Percentiles rank a stretch among this genome's conserved stretches.
Evolutionary conservation across 2,888 invertebrate species (phyloP).

Genomic region (Patella pellucida): DNA sequence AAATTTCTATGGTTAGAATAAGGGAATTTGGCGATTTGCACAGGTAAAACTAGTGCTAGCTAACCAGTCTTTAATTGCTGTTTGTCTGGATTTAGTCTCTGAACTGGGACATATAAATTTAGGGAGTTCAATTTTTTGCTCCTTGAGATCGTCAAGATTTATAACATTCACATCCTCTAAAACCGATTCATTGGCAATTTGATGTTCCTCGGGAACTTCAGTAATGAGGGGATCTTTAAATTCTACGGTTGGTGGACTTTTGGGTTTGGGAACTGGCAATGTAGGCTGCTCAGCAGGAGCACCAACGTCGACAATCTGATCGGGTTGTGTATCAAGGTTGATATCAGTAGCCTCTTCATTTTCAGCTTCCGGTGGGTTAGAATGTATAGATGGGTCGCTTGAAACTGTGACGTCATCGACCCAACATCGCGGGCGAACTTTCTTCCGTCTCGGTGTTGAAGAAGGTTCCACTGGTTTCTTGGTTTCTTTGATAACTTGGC

Average conservation of each 20-base stretch:
- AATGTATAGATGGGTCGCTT: conserved; percentile 39
- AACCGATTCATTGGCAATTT: not conserved
- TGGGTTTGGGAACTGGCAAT: conserved; percentile 9
- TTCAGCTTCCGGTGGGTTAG: conserved; percentile 5
- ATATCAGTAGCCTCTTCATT: not conserved
- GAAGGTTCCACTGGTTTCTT: not conserved
- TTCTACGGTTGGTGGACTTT: conserved; percentile 15
- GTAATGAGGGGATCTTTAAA: not conserved
- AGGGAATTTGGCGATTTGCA: conserved; percentile 43
- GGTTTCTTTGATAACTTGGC: no score
- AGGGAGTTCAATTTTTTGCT: conserved; percentile 35
- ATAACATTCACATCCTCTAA: not conserved
- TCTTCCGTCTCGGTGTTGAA: not conserved
- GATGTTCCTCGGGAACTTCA: not conserved
- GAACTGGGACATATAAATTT: conserved; percentile 59
- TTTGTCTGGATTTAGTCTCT: conserved; percentile 53
- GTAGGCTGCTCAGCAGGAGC: not conserved
- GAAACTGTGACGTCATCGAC: conserved; percentile 56
- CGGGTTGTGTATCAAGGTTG: conserved; percentile 26
- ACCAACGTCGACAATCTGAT: conserved; percentile 6
- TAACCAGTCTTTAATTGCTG: conserved; percentile 56
- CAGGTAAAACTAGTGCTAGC: conserved; percentile 42
- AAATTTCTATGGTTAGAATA: conserved; percentile 25
- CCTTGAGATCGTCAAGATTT: conserved; percentile 7
- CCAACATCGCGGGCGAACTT: conserved; percentile 51